Base-by-base conservation (phyloP, 1,140 invertebrate genomes). In the Macrobrachium nipponense region DNA sequence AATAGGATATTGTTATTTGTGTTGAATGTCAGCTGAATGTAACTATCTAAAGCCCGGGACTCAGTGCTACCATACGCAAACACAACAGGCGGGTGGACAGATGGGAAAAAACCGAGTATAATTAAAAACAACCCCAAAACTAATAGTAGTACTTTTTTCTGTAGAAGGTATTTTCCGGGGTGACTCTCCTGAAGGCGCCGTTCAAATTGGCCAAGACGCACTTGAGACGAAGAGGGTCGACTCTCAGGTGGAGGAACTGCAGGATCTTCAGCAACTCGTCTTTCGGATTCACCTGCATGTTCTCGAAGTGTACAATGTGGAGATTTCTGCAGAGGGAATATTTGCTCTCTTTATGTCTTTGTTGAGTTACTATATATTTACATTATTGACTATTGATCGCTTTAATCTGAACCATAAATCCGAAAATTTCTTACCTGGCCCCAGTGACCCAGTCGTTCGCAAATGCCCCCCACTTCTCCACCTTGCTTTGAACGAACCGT, bases 281-380 rank as follows among this genome's bases (percentile, higher is more conserved):
- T n/a, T 68, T 51, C 2, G 82, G 79, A n/a, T 86, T 64, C 6
- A 82, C 73, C n/a, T 72, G 78, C 27, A 88, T 79, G 27, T 60
- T 43, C 43, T 88, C 87, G 73, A 86, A 88, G 80, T 88, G 83
- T 5, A 88, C 79, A n/a, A 88, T 73, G 27, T 77, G 36, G 36
- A 84, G 73, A 60, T 44, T 84, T 51, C 82, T 84, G 82, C 20
- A 76, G 64, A 68, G n/a, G 64, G 6, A 68, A 27, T n/a, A n/a
- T 20, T 20, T 10, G 64, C n/a, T 1, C 27, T 36, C 27, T n/a
- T n/a, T 10, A 68, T n/a, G 10, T 10, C 8, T 68, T 68, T 17
- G 64, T 10, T 68, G n/a, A 68, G 14, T n/a, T 4, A 5, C 51
- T 76, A 12, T 76, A 14, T 44, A 3, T 76, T 51, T 51, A 20